Evolutionary conservation across 2,797 vertebrate species (phyloP).

Genomic region (Onychomys arenicola): DNA sequence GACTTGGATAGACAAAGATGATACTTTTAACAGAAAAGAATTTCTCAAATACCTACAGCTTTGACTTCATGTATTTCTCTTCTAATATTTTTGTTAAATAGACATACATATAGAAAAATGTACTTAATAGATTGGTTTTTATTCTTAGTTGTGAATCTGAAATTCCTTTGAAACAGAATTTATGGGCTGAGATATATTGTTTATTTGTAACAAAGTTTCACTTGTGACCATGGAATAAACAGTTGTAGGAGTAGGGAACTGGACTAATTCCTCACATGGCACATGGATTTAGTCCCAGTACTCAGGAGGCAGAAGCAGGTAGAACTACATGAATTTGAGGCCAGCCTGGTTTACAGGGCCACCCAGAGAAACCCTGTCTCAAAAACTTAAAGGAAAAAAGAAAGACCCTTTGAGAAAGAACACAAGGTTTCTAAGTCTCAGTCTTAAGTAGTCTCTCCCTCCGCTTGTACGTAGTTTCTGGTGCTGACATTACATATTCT

Average conservation of each 20-base stretch:
- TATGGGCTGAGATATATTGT: constrained; percentile 14
- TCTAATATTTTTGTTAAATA: background rate
- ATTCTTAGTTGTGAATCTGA: constrained; percentile 23
- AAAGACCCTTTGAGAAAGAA: background rate
- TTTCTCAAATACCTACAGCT: constrained; percentile 9
- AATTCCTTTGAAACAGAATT: constrained; percentile 30
- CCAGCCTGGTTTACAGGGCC: background rate
- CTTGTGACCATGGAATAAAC: background rate
- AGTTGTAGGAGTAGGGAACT: background rate
- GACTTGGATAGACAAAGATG: background rate
- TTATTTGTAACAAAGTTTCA: constrained; percentile 47
- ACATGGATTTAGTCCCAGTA: background rate
- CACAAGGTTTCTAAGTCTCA: background rate
- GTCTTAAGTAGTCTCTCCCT: background rate
- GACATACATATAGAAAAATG: background rate
- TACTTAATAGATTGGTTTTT: constrained; percentile 15
- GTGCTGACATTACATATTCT: background rate
- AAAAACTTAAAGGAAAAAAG: background rate
- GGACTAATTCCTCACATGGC: background rate
- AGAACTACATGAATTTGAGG: background rate
- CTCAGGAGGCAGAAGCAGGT: background rate
- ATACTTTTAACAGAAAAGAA: constrained; percentile 55
- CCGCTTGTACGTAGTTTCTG: background rate
- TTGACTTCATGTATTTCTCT: background rate
- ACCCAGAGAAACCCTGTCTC: background rate